These are phyloP conservation scores for Rhipidura dahli DNA, from an alignment of 2,113 vertebrate genomes.

Conservation along the genomic window DNA sequence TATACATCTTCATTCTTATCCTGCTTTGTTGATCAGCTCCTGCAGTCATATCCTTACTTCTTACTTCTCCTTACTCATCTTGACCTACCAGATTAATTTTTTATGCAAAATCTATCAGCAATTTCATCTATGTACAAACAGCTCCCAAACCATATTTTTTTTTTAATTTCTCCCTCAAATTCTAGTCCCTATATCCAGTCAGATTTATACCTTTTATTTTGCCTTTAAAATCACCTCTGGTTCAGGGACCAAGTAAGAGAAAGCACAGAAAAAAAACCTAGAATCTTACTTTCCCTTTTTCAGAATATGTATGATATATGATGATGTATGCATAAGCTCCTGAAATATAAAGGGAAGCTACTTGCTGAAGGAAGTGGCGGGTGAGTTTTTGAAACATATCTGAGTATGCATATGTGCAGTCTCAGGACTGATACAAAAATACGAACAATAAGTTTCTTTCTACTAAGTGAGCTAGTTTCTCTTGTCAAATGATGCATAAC, in stretches of 20 bases:
- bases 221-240: not conserved
- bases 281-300: not conserved
- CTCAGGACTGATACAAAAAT: not conserved
- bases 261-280: not conserved
- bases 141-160: not conserved
- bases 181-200: not conserved
- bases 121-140: not conserved
- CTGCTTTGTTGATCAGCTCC: not conserved
- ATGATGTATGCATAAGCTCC: not conserved
- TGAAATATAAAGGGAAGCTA: not conserved
- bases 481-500: not conserved
- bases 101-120: not conserved
- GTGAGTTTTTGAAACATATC: not conserved
- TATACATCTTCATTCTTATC: not conserved
- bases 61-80: not conserved
- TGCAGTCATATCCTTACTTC: not conserved
- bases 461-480: not conserved
- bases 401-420: not conserved
- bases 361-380: not conserved
- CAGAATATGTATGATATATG: not conserved
- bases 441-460: not conserved
- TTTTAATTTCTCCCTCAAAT: not conserved
- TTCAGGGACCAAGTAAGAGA: not conserved
- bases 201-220: not conserved
- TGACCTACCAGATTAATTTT: not conserved